phyloP scores from a whole-genome alignment of 1,140 invertebrate species.

The Gerris buenoi region DNA sequence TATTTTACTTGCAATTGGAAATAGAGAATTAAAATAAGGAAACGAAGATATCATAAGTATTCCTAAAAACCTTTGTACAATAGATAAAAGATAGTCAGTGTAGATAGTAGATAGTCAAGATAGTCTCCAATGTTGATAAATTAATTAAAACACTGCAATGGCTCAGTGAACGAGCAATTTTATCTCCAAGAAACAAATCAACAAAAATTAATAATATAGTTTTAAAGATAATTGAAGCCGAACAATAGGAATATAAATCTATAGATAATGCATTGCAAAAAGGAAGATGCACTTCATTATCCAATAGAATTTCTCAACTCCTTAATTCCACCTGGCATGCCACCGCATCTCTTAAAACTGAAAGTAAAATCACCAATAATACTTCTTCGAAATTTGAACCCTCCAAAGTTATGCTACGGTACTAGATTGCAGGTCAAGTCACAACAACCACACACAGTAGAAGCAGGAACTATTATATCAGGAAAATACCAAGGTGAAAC shows the following conservation, averaged over 20 bases:
- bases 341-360: conserved; percentile 26
- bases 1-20: conserved; percentile 9
- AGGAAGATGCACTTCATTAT: conserved; percentile 25
- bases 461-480: conserved; percentile 13
- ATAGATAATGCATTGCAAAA: conserved; percentile 25
- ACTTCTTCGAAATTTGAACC: conserved; percentile 28
- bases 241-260: conserved; percentile 21
- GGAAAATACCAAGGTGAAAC: conserved; percentile 13
- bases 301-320: conserved; percentile 28
- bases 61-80: background rate
- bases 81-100: too few species aligned
- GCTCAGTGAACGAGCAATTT: conserved; percentile 4
- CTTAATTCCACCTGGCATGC: conserved; percentile 28
- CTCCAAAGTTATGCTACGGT: conserved; percentile 31
- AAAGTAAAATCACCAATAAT: conserved; percentile 30
- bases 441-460: conserved; percentile 26
- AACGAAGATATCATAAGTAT: background rate
- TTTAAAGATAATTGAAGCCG: background rate
- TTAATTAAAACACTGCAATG: background rate
- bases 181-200: background rate
- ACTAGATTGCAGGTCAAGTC: conserved; percentile 30
- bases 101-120: background rate
- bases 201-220: conserved; percentile 25
- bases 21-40: background rate
- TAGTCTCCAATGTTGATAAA: conserved; percentile 4